These are phyloP conservation scores for Xyrauchen texanus DNA, from an alignment of 2,113 vertebrate genomes.

Conservation along the genomic window DNA sequence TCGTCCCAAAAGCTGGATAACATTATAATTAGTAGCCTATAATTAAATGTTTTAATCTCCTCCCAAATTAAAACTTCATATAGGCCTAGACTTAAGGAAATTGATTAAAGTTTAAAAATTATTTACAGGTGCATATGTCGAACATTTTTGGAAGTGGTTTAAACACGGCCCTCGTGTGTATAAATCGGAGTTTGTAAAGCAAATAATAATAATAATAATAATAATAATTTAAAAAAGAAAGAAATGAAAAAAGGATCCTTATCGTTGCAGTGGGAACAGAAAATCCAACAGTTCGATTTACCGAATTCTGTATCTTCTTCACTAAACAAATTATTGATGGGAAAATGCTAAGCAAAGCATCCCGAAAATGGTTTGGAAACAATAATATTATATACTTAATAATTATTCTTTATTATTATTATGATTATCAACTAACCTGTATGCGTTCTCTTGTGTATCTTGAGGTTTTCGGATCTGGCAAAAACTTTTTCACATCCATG, in stretches of 20 bases:
- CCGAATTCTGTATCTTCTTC: neutral
- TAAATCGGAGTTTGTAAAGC: neutral
- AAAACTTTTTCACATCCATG: slow-evolving; percentile 75
- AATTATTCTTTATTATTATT: neutral
- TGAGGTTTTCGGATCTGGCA: slow-evolving; percentile 77
- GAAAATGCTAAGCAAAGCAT: neutral
- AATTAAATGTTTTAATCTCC: neutral
- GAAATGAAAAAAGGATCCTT: neutral
- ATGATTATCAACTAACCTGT: slow-evolving; percentile 67
- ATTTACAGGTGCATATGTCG: neutral
- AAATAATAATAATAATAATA: neutral
- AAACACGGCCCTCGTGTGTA: too few species aligned
- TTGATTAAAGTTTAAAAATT: neutral
- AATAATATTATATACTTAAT: too few species aligned
- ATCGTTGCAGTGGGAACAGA: too few species aligned
- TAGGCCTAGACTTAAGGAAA: neutral
- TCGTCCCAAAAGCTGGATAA: neutral
- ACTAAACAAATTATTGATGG: neutral
- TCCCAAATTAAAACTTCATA: neutral
- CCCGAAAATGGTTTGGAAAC: neutral
- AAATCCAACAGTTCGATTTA: neutral
- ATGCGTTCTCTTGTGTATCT: slow-evolving; percentile 79
- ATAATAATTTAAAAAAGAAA: neutral
- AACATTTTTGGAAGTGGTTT: neutral
- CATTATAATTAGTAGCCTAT: neutral